Base-by-base conservation (phyloP, 2,888 invertebrate genomes). In the Agonopterix alstromeriana region DNA sequence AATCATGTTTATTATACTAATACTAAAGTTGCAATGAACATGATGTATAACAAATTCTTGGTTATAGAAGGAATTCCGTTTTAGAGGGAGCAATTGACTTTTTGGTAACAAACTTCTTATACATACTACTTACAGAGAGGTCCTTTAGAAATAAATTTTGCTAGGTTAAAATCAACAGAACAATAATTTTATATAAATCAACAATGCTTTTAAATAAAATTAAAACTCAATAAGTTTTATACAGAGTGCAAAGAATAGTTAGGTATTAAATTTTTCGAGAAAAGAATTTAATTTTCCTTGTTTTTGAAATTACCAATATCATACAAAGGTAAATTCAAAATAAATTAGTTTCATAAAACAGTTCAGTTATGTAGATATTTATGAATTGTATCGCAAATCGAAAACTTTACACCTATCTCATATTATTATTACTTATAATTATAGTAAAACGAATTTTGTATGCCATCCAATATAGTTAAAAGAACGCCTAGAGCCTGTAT, bases 1-100 rank as follows among this genome's bases (percentile, higher is more conserved):
- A 82, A 77, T 79, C 70, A 74, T 79, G 73, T 85, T 84, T 86
- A 84, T 76, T 82, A 73, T 70, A 74, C 73, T 82, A 80, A 82
- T 75, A 64, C 78, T 82, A 81, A 57, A 71, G 71, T 79, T 80
- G 76, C 71, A 78, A 74, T 75, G 77, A 80, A 80, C 79, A 77
- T 79, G 78, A 75, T 71, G 66, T 66, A 62, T 58, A 70, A 73
- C 67, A 68, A 68, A 72, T 65, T 66, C 70, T 63, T 64, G 67
- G 65, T 74, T 59, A 73, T 60, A 58, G 57, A 58, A 53, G 10
- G 10, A 65, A 57, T 61, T 67, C 56, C 67, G 63, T 71, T 62
- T 53, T 58, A 61, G 58, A 62, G 55, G 57, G 61, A 67, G 70
- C 69, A 81, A 80, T 78, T 81, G 77, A 83, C 78, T 78, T 81